phyloP scores from a whole-genome alignment of 1,140 invertebrate genomes.

The Temnothorax nylanderi region DNA sequence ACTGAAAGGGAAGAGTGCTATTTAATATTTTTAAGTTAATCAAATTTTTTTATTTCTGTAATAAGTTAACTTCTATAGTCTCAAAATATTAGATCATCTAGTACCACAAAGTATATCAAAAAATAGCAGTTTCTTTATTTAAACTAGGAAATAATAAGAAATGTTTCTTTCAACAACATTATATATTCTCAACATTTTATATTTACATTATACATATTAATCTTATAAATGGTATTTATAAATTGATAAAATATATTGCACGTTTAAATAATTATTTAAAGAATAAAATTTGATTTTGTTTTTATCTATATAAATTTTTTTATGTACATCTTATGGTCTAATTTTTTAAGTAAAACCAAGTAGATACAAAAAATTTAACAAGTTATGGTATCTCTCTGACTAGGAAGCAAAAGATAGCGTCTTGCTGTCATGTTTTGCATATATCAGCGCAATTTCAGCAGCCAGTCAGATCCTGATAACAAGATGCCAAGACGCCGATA shows the following conservation, averaged over 20 bases:
- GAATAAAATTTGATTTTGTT: background rate
- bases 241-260: background rate
- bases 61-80: no score
- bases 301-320: background rate
- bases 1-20: no score
- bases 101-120: no score
- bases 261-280: background rate
- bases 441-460: conserved; percentile 67
- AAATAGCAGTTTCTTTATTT: no score
- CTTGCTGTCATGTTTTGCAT: conserved; percentile 36
- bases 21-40: no score
- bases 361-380: background rate
- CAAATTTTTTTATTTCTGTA: no score
- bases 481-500: conserved; percentile 70
- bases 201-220: background rate
- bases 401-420: background rate
- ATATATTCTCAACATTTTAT: no score
- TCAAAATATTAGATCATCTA: no score
- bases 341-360: background rate
- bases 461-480: conserved; percentile 71
- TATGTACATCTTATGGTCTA: background rate
- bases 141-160: no score
- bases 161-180: no score
- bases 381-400: background rate
- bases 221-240: background rate